phyloP scores from a whole-genome alignment of 2,888 invertebrate species.

The Eupithecia centaureata region DNA sequence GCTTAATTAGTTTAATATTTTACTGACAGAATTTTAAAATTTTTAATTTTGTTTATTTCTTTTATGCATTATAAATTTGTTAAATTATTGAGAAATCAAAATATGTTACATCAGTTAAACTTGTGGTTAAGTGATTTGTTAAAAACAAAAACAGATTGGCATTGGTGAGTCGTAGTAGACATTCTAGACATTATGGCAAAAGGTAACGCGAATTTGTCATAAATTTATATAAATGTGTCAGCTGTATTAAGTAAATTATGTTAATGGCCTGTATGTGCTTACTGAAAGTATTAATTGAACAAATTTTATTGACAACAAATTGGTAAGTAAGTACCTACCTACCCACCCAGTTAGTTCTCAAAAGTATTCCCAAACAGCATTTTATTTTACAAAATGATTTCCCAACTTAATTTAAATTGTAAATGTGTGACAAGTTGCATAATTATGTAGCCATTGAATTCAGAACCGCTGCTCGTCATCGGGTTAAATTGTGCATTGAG shows the following conservation, averaged over 20 bases:
- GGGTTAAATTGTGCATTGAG: constrained; percentile 31
- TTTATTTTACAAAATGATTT: constrained; percentile 22
- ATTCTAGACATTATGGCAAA: background rate
- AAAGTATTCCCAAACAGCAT: constrained; percentile 7
- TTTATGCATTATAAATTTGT: background rate
- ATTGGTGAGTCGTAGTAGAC: background rate
- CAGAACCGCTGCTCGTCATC: constrained; percentile 23
- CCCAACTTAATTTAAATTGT: constrained; percentile 31
- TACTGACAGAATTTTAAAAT: background rate
- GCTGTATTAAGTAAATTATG: no score
- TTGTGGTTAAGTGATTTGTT: background rate
- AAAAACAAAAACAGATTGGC: background rate
- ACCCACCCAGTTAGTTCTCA: constrained; percentile 7
- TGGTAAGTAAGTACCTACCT: no score
- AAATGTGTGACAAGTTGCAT: constrained; percentile 38
- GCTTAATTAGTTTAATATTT: background rate
- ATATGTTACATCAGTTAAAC: no score
- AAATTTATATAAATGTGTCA: no score
- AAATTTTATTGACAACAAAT: background rate
- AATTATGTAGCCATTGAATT: constrained; percentile 38
- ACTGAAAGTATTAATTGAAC: background rate
- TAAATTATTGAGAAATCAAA: background rate
- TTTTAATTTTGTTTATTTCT: background rate
- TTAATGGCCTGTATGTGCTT: no score
- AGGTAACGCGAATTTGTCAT: no score